These are phyloP conservation scores for Hylaeus volcanicus DNA, from an alignment of 1,140 invertebrate genomes.

Conservation along the genomic window DNA sequence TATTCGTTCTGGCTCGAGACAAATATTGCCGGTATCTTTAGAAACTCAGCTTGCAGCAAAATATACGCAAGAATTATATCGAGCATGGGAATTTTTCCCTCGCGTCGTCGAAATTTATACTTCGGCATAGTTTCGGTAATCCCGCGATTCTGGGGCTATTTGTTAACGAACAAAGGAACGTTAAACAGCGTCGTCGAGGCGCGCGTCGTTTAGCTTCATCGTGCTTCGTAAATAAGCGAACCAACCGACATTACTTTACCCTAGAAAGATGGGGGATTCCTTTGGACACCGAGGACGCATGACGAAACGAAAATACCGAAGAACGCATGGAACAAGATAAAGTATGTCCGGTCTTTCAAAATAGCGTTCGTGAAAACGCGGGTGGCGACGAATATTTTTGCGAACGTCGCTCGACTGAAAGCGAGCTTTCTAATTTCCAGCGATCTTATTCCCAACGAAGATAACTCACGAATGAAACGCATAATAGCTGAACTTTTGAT, in stretches of 20 bases:
- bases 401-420: background rate
- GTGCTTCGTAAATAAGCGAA: background rate
- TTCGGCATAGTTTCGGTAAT: background rate
- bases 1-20: no score
- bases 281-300: background rate
- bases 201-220: background rate
- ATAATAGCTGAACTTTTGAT: background rate
- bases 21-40: no score
- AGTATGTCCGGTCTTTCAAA: conserved; percentile 29
- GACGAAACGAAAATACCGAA: conserved; percentile 33
- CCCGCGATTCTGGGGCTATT: background rate
- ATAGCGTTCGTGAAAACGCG: conserved; percentile 18
- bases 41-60: no score
- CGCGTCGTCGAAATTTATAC: background rate
- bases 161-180: background rate
- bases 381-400: conserved; percentile 18
- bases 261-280: background rate
- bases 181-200: background rate
- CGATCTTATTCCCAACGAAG: background rate
- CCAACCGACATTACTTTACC: background rate
- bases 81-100: no score
- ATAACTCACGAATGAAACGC: no score
- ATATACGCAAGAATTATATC: no score
- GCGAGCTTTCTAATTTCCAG: background rate
- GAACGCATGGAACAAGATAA: conserved; percentile 20